Conservation (phyloP, 2,888 invertebrate species). For the Epirrhoe tristata region DNA sequence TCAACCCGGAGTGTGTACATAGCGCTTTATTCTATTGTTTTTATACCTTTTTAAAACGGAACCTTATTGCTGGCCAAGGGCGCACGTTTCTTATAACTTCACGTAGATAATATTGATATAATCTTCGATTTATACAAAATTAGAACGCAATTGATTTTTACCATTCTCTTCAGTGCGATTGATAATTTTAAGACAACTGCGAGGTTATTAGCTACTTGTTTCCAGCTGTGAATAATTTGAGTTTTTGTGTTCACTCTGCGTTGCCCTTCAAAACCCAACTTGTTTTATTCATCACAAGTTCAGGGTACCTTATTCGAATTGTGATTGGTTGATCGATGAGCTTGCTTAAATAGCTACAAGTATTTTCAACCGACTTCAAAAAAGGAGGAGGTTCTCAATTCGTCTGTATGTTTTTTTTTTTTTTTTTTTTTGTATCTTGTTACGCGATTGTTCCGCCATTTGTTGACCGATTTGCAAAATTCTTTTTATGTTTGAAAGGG, state of each 20-base stretch:
- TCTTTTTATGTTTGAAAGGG: too few relatives aligned
- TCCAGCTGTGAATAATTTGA: not conserved
- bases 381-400: too few relatives aligned
- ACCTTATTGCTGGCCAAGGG: conserved; percentile 45
- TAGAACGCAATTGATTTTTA: conserved; percentile 44
- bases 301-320: too few relatives aligned
- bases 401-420: too few relatives aligned
- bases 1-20: not conserved
- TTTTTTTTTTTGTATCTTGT: too few relatives aligned
- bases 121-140: conserved; percentile 36
- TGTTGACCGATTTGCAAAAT: too few relatives aligned
- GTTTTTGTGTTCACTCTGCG: too few relatives aligned
- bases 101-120: conserved; percentile 35
- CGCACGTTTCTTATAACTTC: conserved; percentile 37
- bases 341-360: too few relatives aligned
- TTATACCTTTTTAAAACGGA: conserved; percentile 26
- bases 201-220: conserved; percentile 24
- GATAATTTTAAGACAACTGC: conserved; percentile 27
- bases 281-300: not conserved
- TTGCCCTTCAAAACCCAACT: too few relatives aligned
- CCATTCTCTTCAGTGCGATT: conserved; percentile 34
- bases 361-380: too few relatives aligned
- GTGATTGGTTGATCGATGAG: too few relatives aligned
- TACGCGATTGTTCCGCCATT: too few relatives aligned
- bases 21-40: conserved; percentile 18